Percentiles rank a stretch among this genome's conserved stretches.
Evolutionary conservation across 2,797 vertebrate genomes (phyloP).

Genomic region (Euthynnus affinis): DNA sequence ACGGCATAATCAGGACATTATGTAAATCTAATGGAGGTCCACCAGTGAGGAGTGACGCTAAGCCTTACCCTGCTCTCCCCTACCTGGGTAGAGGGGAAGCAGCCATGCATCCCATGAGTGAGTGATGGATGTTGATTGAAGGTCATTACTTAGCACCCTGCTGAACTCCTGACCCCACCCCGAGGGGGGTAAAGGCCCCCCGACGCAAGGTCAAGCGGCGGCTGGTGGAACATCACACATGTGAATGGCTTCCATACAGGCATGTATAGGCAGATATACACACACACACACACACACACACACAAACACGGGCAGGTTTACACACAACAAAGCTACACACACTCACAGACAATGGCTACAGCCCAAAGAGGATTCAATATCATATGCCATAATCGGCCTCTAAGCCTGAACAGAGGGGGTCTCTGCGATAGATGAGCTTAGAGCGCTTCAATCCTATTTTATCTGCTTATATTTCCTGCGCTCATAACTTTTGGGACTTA

Average conservation of each 20-base stretch:
- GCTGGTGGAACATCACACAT: conserved; percentile 45
- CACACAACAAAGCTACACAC: conserved; percentile 52
- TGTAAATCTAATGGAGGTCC: conserved; percentile 76
- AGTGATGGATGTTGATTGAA: conserved; percentile 81
- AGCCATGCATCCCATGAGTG: conserved; percentile 62
- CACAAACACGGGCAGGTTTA: conserved; percentile 36
- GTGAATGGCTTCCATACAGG: conserved; percentile 37
- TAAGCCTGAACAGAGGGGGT: conserved; percentile 75
- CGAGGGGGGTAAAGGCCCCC: conserved; percentile 53
- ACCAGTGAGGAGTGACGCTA: conserved; percentile 47
- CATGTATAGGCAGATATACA: conserved; percentile 20
- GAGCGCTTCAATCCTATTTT: conserved; percentile 71
- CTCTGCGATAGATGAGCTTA: conserved; percentile 73
- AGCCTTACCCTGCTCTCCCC: conserved; percentile 35
- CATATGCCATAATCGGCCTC: conserved; percentile 80
- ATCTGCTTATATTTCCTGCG: conserved; percentile 77
- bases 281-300: conserved; percentile 22
- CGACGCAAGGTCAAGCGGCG: conserved; percentile 50
- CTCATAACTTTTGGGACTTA: conserved; percentile 72
- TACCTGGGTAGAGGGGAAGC: conserved; percentile 66
- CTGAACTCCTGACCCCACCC: conserved; percentile 80
- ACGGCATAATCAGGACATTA: conserved; percentile 77
- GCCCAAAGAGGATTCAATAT: conserved; percentile 83
- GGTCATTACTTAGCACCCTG: conserved; percentile 71
- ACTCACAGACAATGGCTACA: conserved; percentile 61